These are phyloP conservation scores for Drosophila willistoni DNA, from an alignment of 1,140 invertebrate genomes.

Conservation along the genomic window DNA sequence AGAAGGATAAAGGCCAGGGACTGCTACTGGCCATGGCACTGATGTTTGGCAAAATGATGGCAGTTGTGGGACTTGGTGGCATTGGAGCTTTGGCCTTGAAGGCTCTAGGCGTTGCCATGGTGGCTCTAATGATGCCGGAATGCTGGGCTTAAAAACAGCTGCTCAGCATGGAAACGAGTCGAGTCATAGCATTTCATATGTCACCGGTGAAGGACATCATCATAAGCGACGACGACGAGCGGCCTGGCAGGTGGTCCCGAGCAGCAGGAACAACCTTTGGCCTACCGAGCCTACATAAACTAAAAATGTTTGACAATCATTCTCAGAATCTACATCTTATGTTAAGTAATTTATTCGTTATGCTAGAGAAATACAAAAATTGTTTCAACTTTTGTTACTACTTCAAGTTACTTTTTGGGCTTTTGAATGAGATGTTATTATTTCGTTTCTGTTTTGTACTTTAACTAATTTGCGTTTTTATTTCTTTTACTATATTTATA, in stretches of 20 bases:
- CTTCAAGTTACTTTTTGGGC: constrained; percentile 27
- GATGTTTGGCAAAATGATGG: constrained; percentile 90
- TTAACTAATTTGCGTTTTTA: too few species aligned
- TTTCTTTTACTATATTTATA: not conserved
- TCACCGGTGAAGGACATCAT: constrained; percentile 86
- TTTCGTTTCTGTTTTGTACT: too few species aligned
- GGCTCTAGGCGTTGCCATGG: constrained; percentile 86
- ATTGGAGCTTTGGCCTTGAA: constrained; percentile 90
- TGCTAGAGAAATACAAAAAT: constrained; percentile 45
- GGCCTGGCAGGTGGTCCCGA: constrained; percentile 40
- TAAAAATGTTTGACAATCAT: constrained; percentile 9
- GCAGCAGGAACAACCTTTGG: constrained; percentile 76
- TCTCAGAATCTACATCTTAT: constrained; percentile 20
- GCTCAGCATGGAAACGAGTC: constrained; percentile 86
- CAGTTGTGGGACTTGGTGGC: constrained; percentile 88
- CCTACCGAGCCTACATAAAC: constrained; percentile 86
- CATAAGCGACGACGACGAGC: constrained; percentile 80
- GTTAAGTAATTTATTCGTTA: constrained; percentile 63
- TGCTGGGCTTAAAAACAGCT: constrained; percentile 89
- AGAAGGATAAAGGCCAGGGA: constrained; percentile 85
- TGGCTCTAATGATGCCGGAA: constrained; percentile 89
- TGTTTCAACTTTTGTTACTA: constrained; percentile 31
- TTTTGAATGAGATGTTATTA: not conserved
- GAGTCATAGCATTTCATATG: constrained; percentile 89
- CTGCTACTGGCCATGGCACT: constrained; percentile 86